Base-by-base conservation (phyloP, 2,113 vertebrate genomes). In the Cyprinus carpio region DNA sequence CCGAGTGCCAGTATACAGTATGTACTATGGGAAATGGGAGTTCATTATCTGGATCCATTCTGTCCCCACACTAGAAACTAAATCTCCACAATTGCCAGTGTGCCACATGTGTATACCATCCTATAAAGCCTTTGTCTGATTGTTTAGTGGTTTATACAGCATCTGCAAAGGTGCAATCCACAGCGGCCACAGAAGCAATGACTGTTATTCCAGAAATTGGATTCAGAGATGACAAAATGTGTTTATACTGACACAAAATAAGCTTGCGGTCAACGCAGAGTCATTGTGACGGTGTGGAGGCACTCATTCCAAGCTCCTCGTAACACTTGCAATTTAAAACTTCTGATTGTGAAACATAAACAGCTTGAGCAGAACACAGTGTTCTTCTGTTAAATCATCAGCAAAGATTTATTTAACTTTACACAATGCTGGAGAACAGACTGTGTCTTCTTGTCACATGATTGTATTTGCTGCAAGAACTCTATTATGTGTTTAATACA, bases 1-100 rank as follows among this genome's bases (percentile, higher is more conserved):
- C 43, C 27, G 12, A 67, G 40, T 34, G 43, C 27, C 49, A 76
- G 49, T 54, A 29, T 76, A 7, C 49, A 76, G 49, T 54, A 29
- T 76, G 15, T 76, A 81, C 46, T 69, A n/a, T 69, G 80, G 80
- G 79, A 67, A 67, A 67, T 65, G 43, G 40, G 79, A 81, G 79
- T 81, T 81, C 40, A 69, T 81, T 81, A 51, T 67, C 37, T 40
- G 16, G 37, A 67, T 81, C 23, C 18, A 3, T 81, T 80, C 40
- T 27, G n/a, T 81, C 60, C 37, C 5, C 7, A 29, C 62, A 29
- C 40, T 27, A 81, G 40, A 81, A 49, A 23, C 31, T 1, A 81
- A 18, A 67, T 81, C 67, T 81, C 16, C 16, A 0, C 16, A 51
- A 23, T 67, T 69, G 18, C 29, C 58, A 49, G 25, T 49, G 25